A percentile compares a stretch with the other conserved stretches of the same genome.
Evolutionary conservation across 2,888 invertebrate species (phyloP).

Genomic region (Xylota sylvarum): DNA sequence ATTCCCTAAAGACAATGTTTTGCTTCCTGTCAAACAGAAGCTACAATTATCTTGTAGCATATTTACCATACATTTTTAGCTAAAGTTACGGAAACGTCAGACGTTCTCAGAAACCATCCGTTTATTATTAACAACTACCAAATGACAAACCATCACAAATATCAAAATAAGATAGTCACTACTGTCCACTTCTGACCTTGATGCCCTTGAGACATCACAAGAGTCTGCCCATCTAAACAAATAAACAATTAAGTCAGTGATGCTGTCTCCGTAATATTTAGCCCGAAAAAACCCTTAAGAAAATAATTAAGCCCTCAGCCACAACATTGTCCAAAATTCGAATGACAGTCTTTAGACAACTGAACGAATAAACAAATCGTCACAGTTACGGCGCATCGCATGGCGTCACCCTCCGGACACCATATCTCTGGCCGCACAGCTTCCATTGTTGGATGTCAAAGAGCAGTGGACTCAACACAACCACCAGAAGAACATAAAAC

Average conservation of each 20-base stretch:
- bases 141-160: neutral
- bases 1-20: no score
- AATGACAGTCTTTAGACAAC: constrained; percentile 21
- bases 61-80: no score
- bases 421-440: neutral
- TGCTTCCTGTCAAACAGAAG: no score
- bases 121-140: neutral
- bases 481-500: constrained; percentile 45
- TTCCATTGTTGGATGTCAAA: neutral
- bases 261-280: constrained; percentile 2
- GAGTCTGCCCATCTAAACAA: constrained; percentile 11
- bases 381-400: constrained; percentile 20
- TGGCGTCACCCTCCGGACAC: constrained; percentile 20
- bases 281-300: constrained; percentile 12
- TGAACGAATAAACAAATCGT: constrained; percentile 38
- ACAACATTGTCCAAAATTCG: constrained; percentile 3
- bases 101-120: neutral
- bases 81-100: no score
- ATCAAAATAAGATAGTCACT: neutral
- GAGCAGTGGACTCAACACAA: constrained; percentile 18
- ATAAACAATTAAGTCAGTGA: constrained; percentile 1
- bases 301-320: constrained; percentile 27
- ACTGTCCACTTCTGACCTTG: constrained; percentile 3
- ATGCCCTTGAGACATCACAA: constrained; percentile 9
- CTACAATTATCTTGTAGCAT: no score